Conservation (phyloP, 2,797 vertebrate species). For the Ctenopoma multispine region DNA sequence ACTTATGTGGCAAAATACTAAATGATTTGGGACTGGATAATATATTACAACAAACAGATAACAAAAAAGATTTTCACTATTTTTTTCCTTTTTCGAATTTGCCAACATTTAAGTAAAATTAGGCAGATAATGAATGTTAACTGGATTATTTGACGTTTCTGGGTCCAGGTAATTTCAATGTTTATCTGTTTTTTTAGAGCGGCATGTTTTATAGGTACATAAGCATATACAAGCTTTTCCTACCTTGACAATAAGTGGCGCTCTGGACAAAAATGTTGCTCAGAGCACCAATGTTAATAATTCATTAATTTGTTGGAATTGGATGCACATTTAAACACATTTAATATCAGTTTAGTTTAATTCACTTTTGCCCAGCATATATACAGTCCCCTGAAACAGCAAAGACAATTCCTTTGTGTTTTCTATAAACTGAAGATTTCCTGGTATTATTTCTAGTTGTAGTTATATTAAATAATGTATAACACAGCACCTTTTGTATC, state of each 20-base stretch:
- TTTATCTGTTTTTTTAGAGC: slow-evolving; percentile 5
- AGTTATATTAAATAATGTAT: too few species aligned
- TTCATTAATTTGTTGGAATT: neutral
- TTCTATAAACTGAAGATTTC: too few species aligned
- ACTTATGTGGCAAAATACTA: slow-evolving; percentile 47
- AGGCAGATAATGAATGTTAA: neutral
- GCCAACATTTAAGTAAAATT: neutral
- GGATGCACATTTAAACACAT: neutral
- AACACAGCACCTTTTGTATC: too few species aligned
- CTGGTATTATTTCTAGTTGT: too few species aligned
- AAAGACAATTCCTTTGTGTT: too few species aligned
- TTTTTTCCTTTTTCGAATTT: slow-evolving; percentile 13
- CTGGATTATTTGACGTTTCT: neutral
- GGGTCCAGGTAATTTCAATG: neutral
- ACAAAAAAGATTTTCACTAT: slow-evolving; percentile 25
- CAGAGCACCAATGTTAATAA: neutral
- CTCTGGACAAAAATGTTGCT: neutral
- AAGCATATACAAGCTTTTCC: neutral
- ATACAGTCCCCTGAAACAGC: too few species aligned
- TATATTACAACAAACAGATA: slow-evolving; percentile 42
- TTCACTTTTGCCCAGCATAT: neutral
- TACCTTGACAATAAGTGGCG: neutral
- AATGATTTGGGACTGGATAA: slow-evolving; percentile 44
- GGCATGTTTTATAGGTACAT: neutral
- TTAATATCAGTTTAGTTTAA: neutral